Evolutionary conservation across 1,140 invertebrate species (phyloP).

Genomic region (Ceratitis capitata): DNA sequence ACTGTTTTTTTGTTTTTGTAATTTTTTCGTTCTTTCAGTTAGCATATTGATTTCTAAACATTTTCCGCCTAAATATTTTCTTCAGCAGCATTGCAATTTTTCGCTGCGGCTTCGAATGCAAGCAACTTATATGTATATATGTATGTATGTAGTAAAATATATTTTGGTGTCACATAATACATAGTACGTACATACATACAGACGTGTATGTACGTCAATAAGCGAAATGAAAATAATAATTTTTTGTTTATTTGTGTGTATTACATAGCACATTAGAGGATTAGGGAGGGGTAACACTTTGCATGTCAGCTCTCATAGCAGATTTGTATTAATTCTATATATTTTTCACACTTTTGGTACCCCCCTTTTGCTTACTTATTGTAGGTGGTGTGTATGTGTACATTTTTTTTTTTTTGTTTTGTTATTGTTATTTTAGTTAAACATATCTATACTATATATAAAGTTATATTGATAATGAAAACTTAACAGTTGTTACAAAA

Average conservation of each 20-base stretch:
- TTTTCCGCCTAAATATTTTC: too few species aligned
- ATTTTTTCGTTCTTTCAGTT: neutral
- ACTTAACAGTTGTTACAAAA: neutral
- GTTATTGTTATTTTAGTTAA: neutral
- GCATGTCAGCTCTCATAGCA: too few species aligned
- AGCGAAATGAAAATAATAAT: neutral
- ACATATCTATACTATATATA: neutral
- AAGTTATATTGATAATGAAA: neutral
- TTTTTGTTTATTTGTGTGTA: neutral
- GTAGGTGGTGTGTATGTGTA: too few species aligned
- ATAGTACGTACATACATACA: too few species aligned
- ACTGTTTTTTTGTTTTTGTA: neutral
- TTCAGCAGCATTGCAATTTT: neutral
- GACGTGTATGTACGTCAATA: neutral
- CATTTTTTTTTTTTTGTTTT: too few species aligned
- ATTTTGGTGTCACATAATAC: slow-evolving; percentile 35
- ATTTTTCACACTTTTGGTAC: neutral
- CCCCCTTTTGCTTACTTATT: neutral
- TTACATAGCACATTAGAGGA: neutral
- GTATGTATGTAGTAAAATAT: slow-evolving; percentile 1
- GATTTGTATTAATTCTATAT: neutral
- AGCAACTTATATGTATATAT: slow-evolving; percentile 23
- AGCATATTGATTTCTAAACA: neutral
- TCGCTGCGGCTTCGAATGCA: neutral
- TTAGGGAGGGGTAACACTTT: neutral